phyloP scores from a whole-genome alignment of 2,797 vertebrate genomes.

The Chelon auratus region DNA sequence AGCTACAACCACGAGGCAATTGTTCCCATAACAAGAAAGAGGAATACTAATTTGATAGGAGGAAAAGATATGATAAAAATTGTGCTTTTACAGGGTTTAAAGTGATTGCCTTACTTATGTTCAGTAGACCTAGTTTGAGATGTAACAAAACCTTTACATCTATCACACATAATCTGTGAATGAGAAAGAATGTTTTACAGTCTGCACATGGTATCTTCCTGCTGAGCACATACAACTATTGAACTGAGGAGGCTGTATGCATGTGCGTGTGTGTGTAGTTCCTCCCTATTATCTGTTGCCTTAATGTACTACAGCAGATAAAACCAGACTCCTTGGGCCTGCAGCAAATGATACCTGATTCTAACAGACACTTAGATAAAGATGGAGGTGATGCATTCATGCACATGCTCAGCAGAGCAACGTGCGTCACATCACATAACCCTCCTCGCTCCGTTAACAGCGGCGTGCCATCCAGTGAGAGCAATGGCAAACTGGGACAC shows the following conservation, averaged over 20 bases:
- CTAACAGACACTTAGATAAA: constrained; percentile 22
- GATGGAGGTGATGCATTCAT: constrained; percentile 40
- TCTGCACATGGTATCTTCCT: constrained; percentile 27
- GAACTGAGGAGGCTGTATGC: constrained; percentile 5
- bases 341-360: constrained; percentile 36
- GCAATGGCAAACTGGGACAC: constrained; percentile 10
- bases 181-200: constrained; percentile 15
- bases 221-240: constrained; percentile 31
- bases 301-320: constrained; percentile 31
- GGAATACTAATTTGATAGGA: constrained; percentile 30
- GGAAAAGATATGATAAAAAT: not conserved
- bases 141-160: constrained; percentile 47
- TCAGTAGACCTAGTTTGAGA: constrained; percentile 34
- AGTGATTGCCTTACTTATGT: constrained; percentile 36
- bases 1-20: constrained; percentile 36
- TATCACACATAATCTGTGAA: constrained; percentile 38
- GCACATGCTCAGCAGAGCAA: constrained; percentile 21
- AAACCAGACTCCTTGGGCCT: constrained; percentile 26
- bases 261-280: not conserved
- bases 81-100: constrained; percentile 32
- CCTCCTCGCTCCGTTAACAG: constrained; percentile 30
- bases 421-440: constrained; percentile 26
- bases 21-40: constrained; percentile 57
- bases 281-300: constrained; percentile 19
- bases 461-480: constrained; percentile 17